phyloP scores from a whole-genome alignment of 92 coral and sea anemone genomes.

The Phenganax subtilis region DNA sequence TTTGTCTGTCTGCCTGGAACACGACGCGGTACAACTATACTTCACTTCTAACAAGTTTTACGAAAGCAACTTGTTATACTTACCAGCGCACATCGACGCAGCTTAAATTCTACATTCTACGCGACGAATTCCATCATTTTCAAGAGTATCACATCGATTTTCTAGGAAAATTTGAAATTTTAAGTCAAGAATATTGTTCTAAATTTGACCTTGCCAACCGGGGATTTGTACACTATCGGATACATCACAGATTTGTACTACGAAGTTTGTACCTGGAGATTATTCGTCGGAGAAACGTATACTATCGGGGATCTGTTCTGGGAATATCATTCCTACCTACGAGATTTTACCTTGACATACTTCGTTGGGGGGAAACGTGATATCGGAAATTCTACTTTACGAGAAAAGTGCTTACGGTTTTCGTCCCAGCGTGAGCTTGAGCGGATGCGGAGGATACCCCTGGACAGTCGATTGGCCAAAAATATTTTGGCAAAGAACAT shows the following conservation, averaged over 20 bases:
- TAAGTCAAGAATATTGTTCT: no score
- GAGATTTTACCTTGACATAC: background rate
- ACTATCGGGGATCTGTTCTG: background rate
- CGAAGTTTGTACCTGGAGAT: background rate
- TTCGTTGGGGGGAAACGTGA: no score
- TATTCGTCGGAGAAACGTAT: background rate
- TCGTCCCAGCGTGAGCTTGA: no score
- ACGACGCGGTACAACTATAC: background rate
- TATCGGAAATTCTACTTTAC: background rate
- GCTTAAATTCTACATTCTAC: background rate
- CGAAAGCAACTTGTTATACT: background rate
- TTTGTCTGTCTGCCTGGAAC: background rate
- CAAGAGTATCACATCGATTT: background rate
- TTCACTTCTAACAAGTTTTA: background rate
- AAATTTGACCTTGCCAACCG: background rate
- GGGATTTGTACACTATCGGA: background rate
- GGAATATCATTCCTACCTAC: background rate
- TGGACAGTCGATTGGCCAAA: background rate
- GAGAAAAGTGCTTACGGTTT: background rate
- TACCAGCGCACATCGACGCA: background rate
- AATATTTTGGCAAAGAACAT: constrained; percentile 7
- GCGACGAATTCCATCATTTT: constrained; percentile 5
- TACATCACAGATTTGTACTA: background rate
- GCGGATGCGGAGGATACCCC: no score
- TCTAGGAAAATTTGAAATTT: background rate